Percentiles rank a stretch among this genome's conserved stretches.
Conservation (phyloP, 1,140 invertebrate species). For the Aleiodes sp. region DNA sequence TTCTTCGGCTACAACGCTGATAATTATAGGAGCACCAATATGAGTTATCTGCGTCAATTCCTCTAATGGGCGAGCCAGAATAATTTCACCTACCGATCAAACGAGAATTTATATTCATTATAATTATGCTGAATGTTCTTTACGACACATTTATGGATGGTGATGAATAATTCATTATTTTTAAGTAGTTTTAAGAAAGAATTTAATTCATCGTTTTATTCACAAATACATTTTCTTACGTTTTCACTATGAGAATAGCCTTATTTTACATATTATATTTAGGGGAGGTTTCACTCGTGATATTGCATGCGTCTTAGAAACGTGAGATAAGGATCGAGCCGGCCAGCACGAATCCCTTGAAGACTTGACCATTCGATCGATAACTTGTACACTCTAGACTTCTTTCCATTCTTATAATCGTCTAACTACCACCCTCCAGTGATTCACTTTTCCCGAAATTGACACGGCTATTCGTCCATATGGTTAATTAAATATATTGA, state of each 20-base stretch:
- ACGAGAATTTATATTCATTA: background rate
- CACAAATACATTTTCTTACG: constrained; percentile 1
- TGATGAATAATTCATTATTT: constrained; percentile 2
- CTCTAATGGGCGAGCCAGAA: constrained; percentile 75
- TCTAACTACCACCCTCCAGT: background rate
- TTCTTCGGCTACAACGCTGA: constrained; percentile 87
- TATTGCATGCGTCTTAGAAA: constrained; percentile 49
- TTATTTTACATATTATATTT: constrained; percentile 16
- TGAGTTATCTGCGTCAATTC: constrained; percentile 81
- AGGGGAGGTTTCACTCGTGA: constrained; percentile 28
- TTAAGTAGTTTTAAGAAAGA: constrained; percentile 8
- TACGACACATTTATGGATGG: background rate
- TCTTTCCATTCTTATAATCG: constrained; percentile 7
- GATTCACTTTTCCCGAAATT: constrained; percentile 23
- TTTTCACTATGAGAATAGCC: background rate
- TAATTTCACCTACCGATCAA: constrained; percentile 75
- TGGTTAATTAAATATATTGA: background rate
- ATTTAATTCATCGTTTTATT: constrained; percentile 24
- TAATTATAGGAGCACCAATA: constrained; percentile 79
- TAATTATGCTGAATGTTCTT: background rate
- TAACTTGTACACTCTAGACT: constrained; percentile 19
- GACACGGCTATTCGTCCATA: background rate
- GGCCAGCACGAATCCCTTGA: constrained; percentile 6
- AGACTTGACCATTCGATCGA: constrained; percentile 29
- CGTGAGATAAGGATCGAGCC: constrained; percentile 41